Conservation (phyloP, 1,140 invertebrate species). For the Pseudoatta argentina region DNA sequence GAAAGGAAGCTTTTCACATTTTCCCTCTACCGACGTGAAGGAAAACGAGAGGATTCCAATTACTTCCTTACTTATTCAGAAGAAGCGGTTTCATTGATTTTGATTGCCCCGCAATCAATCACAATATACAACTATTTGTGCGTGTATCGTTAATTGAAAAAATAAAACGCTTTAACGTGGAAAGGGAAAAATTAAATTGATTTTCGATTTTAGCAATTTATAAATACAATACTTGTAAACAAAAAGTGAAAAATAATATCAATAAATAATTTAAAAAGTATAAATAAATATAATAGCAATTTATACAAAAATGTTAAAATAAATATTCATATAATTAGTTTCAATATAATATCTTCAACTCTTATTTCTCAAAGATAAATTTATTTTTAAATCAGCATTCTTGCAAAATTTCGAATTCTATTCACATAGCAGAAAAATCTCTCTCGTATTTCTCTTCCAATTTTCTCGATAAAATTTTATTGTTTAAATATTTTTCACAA, state of each 20-base stretch:
- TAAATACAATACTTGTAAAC: not conserved
- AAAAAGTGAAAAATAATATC: slow-evolving; percentile 1
- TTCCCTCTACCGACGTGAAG: not conserved
- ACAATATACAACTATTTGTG: slow-evolving; percentile 2
- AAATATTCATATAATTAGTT: slow-evolving; percentile 15
- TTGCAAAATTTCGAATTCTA: slow-evolving; percentile 16
- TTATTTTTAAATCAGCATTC: not conserved
- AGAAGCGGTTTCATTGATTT: slow-evolving; percentile 52
- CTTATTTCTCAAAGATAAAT: not conserved
- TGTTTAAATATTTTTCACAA: slow-evolving; percentile 23
- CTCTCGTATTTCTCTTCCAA: not conserved
- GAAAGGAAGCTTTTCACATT: slow-evolving; percentile 47
- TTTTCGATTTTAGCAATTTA: not conserved
- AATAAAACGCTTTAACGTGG: not conserved
- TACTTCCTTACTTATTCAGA: slow-evolving; percentile 47
- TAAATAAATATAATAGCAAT: not conserved
- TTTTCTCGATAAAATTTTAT: slow-evolving; percentile 36
- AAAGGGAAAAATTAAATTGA: not conserved
- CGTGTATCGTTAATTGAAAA: not conserved
- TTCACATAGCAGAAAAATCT: slow-evolving; percentile 15
- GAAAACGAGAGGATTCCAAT: not conserved
- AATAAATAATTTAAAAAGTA: not conserved
- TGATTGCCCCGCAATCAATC: slow-evolving; percentile 46
- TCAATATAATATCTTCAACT: not conserved
- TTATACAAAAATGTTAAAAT: not conserved